These are phyloP conservation scores for Siniperca chuatsi DNA, from an alignment of 2,113 vertebrate genomes.

Conservation along the genomic window DNA sequence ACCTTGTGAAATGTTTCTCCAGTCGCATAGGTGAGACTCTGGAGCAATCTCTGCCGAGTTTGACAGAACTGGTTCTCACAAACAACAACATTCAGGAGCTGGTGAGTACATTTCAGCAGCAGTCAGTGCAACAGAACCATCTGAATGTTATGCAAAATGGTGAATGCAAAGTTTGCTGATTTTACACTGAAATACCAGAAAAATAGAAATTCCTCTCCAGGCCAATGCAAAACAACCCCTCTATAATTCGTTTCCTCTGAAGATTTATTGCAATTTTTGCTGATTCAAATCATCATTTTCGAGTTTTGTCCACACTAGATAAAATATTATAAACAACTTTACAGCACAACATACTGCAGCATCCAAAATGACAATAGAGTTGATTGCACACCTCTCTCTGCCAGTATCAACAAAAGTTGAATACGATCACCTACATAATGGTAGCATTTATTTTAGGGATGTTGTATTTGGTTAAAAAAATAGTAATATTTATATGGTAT, in stretches of 20 bases:
- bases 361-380: neutral
- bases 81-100: slow-evolving; percentile 97
- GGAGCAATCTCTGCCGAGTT: slow-evolving; percentile 89
- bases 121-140: neutral
- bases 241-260: neutral
- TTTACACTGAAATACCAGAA: neutral
- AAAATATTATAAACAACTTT: neutral
- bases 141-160: neutral
- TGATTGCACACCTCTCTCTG: neutral
- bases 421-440: neutral
- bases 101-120: slow-evolving; percentile 82
- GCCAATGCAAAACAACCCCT: neutral
- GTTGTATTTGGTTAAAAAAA: neutral
- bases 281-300: neutral
- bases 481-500: neutral
- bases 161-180: neutral
- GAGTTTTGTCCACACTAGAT: too few species aligned
- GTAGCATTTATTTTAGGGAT: neutral
- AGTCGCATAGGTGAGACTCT: slow-evolving; percentile 96
- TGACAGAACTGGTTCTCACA: slow-evolving; percentile 94
- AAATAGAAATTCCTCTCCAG: neutral
- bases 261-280: neutral
- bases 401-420: neutral
- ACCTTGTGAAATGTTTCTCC: slow-evolving; percentile 12
- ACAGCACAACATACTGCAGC: neutral